A percentile compares a stretch with the other conserved stretches of the same genome.
Evolutionary conservation across 2,888 invertebrate species (phyloP).

Genomic region (Melieria omissa): DNA sequence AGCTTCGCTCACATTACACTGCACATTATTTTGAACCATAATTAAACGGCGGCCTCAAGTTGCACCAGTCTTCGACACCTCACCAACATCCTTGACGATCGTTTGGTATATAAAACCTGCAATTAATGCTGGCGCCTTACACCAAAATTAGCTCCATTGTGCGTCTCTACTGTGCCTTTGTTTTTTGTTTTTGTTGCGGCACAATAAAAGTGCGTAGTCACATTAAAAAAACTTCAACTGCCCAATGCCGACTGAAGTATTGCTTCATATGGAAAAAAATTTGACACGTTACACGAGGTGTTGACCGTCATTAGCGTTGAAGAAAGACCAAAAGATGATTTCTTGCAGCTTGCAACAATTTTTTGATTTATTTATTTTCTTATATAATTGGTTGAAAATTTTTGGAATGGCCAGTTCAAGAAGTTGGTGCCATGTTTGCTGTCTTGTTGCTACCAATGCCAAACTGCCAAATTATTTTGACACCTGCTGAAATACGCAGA

Average conservation of each 20-base stretch:
- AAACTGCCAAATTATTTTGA: slow-evolving; percentile 10
- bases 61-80: too few relatives aligned
- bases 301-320: not conserved
- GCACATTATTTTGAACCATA: too few relatives aligned
- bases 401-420: not conserved
- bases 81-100: too few relatives aligned
- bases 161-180: too few relatives aligned
- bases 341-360: too few relatives aligned
- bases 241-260: too few relatives aligned
- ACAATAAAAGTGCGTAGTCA: too few relatives aligned
- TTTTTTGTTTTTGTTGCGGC: too few relatives aligned
- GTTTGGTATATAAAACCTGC: not conserved
- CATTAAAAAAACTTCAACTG: too few relatives aligned
- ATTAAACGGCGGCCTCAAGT: too few relatives aligned
- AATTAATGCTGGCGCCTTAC: slow-evolving; percentile 11
- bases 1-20: too few relatives aligned
- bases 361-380: not conserved
- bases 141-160: slow-evolving; percentile 1
- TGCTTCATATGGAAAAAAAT: not conserved
- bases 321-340: too few relatives aligned
- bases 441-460: not conserved
- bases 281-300: slow-evolving; percentile 11
- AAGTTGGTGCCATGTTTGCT: not conserved
- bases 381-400: not conserved
- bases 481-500: not conserved